Evolutionary conservation across 2,113 vertebrate genomes (phyloP).

Genomic region (Lamprologus lemairii): DNA sequence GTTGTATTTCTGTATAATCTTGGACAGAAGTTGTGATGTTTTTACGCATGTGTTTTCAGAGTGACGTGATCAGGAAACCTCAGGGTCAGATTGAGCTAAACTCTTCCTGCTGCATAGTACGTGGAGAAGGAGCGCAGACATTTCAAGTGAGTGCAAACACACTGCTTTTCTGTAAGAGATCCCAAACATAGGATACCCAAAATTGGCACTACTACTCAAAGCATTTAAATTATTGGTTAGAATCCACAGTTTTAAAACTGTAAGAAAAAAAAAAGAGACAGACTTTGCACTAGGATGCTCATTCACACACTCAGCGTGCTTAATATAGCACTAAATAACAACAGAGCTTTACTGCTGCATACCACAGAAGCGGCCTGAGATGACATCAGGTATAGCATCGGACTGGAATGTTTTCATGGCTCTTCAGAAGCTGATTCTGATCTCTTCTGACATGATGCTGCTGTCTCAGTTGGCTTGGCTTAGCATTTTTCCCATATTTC

Average conservation of each 20-base stretch:
- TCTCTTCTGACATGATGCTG: constrained; percentile 12
- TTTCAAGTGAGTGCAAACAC: constrained; percentile 74
- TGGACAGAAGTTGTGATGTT: neutral
- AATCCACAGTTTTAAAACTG: neutral
- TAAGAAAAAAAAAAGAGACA: neutral
- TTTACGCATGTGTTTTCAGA: constrained; percentile 54
- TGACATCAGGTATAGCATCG: constrained; percentile 43
- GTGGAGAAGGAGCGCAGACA: constrained; percentile 81
- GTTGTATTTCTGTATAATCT: neutral
- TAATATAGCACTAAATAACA: neutral
- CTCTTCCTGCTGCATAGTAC: constrained; percentile 78
- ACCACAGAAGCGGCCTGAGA: constrained; percentile 29
- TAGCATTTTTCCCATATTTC: neutral
- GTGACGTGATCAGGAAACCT: constrained; percentile 84
- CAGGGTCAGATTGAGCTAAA: constrained; percentile 84
- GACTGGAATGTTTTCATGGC: constrained; percentile 42
- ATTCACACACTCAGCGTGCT: neutral
- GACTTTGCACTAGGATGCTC: neutral
- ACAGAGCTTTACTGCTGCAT: constrained; percentile 20
- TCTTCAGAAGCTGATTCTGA: constrained; percentile 34
- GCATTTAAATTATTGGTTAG: neutral
- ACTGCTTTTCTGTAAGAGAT: neutral
- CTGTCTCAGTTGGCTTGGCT: constrained; percentile 2
- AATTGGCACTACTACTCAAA: neutral
- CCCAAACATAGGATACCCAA: neutral